phyloP scores from a whole-genome alignment of 2,797 vertebrate species.

The Chelidonichthys spinosus region DNA sequence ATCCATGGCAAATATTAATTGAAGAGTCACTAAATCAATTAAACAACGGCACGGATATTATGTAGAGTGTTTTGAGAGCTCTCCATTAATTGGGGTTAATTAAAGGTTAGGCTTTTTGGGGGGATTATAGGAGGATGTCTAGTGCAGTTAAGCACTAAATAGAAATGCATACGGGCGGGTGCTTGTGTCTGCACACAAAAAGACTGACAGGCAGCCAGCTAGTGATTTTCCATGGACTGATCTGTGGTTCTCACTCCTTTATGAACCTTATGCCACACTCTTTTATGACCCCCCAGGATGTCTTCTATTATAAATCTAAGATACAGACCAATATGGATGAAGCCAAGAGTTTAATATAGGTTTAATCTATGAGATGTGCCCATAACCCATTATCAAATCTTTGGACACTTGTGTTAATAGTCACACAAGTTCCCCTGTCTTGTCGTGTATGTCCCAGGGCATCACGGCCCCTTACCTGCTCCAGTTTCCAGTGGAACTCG shows the following conservation, averaged over 20 bases:
- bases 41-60: slow-evolving; percentile 21
- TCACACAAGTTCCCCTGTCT: not conserved
- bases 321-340: slow-evolving; percentile 16
- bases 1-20: slow-evolving; percentile 9
- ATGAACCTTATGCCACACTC: not conserved
- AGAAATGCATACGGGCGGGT: slow-evolving; percentile 2
- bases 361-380: slow-evolving; percentile 20
- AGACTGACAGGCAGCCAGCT: not conserved
- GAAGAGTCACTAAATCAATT: slow-evolving; percentile 26
- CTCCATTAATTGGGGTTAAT: slow-evolving; percentile 44
- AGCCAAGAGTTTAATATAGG: not conserved
- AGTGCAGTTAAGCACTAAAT: slow-evolving; percentile 7
- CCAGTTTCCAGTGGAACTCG: slow-evolving; percentile 98
- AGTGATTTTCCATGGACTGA: not conserved
- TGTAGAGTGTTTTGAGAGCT: slow-evolving; percentile 5
- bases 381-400: slow-evolving; percentile 28
- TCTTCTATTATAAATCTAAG: slow-evolving; percentile 5
- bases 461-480: slow-evolving; percentile 87
- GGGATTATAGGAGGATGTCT: slow-evolving; percentile 15
- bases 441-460: not conserved
- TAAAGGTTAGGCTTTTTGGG: slow-evolving; percentile 17
- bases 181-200: slow-evolving; percentile 1
- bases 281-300: not conserved
- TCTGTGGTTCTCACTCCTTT: not conserved
- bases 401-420: not conserved